Evolutionary conservation across 2,797 vertebrate species (phyloP).

Genomic region (Mionectes olivaceus): DNA sequence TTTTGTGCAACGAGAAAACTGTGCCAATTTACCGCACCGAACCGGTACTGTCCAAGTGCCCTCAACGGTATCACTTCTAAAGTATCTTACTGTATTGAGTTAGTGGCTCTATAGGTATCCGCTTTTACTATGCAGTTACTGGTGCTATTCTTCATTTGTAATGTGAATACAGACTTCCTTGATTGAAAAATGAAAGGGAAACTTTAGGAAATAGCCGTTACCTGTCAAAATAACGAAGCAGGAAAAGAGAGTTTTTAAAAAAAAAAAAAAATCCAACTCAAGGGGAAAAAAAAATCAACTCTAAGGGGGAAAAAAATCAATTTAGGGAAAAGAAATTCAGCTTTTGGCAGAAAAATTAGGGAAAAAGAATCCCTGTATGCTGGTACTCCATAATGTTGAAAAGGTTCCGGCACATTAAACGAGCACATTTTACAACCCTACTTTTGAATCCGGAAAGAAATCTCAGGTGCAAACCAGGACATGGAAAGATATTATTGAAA

Average conservation of each 20-base stretch:
- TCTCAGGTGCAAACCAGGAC: slow-evolving; percentile 89
- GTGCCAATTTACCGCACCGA: slow-evolving; percentile 79
- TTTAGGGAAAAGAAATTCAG: neutral
- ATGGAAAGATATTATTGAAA: slow-evolving; percentile 72
- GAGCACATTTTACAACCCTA: slow-evolving; percentile 56
- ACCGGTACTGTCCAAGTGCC: slow-evolving; percentile 75
- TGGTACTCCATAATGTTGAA: slow-evolving; percentile 79
- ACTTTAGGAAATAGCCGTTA: slow-evolving; percentile 80
- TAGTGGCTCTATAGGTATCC: slow-evolving; percentile 86
- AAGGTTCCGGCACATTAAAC: slow-evolving; percentile 39
- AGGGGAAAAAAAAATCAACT: neutral
- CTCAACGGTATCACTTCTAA: slow-evolving; percentile 61
- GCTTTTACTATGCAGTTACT: slow-evolving; percentile 88
- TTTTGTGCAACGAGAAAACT: slow-evolving; percentile 70
- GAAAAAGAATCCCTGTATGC: slow-evolving; percentile 63
- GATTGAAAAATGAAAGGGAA: slow-evolving; percentile 73
- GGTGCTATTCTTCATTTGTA: slow-evolving; percentile 94
- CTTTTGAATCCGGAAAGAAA: slow-evolving; percentile 77
- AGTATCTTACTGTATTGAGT: slow-evolving; percentile 88
- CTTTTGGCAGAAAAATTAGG: neutral
- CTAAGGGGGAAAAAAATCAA: neutral
- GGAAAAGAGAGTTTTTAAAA: neutral
- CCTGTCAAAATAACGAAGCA: slow-evolving; percentile 42
- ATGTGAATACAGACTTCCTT: slow-evolving; percentile 96
- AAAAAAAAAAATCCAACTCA: too few species aligned